These are phyloP conservation scores for Saxidomus purpurata DNA, from an alignment of 1,140 invertebrate genomes.

Conservation along the genomic window DNA sequence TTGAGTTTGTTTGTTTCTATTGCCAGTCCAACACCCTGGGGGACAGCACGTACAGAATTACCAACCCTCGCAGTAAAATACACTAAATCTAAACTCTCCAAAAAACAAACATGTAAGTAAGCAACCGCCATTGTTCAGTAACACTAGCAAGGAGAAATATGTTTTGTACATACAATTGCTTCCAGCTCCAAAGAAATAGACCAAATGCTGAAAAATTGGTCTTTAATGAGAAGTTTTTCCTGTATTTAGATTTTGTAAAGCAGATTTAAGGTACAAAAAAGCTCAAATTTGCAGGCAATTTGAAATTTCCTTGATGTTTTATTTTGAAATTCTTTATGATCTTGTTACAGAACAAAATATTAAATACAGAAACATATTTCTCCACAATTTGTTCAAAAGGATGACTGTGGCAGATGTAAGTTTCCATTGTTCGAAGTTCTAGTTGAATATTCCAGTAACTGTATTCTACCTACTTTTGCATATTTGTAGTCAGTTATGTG, in stretches of 20 bases:
- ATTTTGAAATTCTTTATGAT: too few species aligned
- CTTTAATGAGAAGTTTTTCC: too few species aligned
- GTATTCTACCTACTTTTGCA: not conserved
- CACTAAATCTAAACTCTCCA: slow-evolving; percentile 49
- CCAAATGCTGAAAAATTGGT: too few species aligned
- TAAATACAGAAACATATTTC: not conserved
- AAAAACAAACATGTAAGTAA: slow-evolving; percentile 36
- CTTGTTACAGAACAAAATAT: too few species aligned
- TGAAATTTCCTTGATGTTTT: too few species aligned
- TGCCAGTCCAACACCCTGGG: slow-evolving; percentile 56
- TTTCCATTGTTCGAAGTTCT: slow-evolving; percentile 14
- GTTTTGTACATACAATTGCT: too few species aligned
- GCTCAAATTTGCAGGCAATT: too few species aligned
- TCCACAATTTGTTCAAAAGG: not conserved
- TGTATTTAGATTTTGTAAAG: too few species aligned
- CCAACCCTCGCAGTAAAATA: slow-evolving; percentile 59
- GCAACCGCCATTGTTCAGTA: not conserved
- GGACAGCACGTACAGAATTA: slow-evolving; percentile 58
- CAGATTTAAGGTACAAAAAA: too few species aligned
- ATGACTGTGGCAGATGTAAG: not conserved
- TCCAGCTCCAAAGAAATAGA: too few species aligned
- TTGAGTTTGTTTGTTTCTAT: slow-evolving; percentile 65
- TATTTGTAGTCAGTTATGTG: slow-evolving; percentile 17
- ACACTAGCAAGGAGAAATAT: not conserved
- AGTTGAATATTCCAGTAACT: slow-evolving; percentile 41